Evolutionary conservation across 2,797 vertebrate species (phyloP).

Genomic region (Acomys russatus): DNA sequence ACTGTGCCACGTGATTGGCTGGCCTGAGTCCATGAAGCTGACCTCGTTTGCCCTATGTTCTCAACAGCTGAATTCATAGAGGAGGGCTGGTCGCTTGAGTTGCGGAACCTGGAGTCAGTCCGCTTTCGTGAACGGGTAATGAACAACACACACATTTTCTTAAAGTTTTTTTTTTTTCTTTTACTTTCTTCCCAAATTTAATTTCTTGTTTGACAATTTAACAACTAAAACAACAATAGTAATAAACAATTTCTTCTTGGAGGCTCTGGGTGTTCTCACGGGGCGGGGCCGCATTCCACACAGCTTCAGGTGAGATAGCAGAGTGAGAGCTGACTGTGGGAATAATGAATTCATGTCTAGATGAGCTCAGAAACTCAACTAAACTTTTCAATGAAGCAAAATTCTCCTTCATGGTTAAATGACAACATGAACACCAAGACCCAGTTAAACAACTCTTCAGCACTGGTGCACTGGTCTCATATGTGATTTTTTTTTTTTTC

Average conservation of each 20-base stretch:
- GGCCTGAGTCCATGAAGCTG: background rate
- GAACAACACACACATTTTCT: conserved; percentile 64
- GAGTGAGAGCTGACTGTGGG: background rate
- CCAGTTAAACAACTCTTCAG: background rate
- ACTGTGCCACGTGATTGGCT: conserved; percentile 30
- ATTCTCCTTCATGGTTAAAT: background rate
- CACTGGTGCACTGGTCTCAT: background rate
- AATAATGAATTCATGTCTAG: background rate
- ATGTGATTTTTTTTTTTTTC: background rate
- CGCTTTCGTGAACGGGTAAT: conserved; percentile 60
- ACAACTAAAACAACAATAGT: background rate
- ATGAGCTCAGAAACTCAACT: background rate
- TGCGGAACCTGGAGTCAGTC: background rate
- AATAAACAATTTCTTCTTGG: background rate
- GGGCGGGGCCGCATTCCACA: background rate
- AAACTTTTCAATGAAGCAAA: conserved; percentile 17
- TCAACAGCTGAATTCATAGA: conserved; percentile 70
- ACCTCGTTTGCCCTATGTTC: background rate
- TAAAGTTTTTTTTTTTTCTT: conserved; percentile 19
- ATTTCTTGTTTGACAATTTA: conserved; percentile 37
- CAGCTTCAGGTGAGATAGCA: background rate
- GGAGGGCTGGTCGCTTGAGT: background rate
- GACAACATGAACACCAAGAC: background rate
- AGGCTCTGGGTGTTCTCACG: background rate
- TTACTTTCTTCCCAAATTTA: conserved; percentile 46